Evolutionary conservation across 1,140 invertebrate species (phyloP), one percentile per base, ranked within the genome.

Genomic region (Pseudomyrmex dendroicus): DNA sequence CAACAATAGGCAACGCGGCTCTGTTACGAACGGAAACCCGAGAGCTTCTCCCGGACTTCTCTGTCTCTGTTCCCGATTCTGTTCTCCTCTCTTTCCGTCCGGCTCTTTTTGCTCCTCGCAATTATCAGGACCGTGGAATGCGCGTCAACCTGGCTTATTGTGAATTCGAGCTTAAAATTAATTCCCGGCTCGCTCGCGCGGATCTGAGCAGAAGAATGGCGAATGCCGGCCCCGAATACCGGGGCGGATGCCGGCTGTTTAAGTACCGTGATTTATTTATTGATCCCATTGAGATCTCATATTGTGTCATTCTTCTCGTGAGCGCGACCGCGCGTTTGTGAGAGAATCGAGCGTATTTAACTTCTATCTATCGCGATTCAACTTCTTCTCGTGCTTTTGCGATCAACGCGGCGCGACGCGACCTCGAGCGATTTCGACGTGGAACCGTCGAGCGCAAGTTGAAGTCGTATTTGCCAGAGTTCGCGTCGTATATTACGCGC

Each of bases 111-210:
- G 0, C 15, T 9, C 20, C 48, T 48, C 15, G 20, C 78, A 74
- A 73, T 82, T 74, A 82, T 74, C 50, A 52, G 35, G 13, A 22
- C 70, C 17, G 13, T 48, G 70, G 72, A 82, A 80, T 61, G 76
- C 66, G 66, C 76, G 66, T 82, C 76, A 68, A 62, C 15, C 54
- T 48, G 50, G 64, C 46, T 84, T 84, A 73, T 82, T 84, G 84
- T 85, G 82, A 85, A 84, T 76, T 84, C 82, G 82, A 73, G 83
- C 70, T 85, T 66, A 73, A 85, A 85, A 85, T 85, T 85, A 85
- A 85, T 85, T 84, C 59, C 78, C 54, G 61, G 44, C 20, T 70
- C 54, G 64, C 62, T 56, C 44, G 44, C 44, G 54, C 54, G 76
- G 54, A 80, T 80, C 72, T 50, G 44, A 61, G 20, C 20, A 59